Evolutionary conservation across 2,113 vertebrate species (phyloP), one percentile per base, ranked within the genome.

Genomic region (Sminthopsis crassicaudata): DNA sequence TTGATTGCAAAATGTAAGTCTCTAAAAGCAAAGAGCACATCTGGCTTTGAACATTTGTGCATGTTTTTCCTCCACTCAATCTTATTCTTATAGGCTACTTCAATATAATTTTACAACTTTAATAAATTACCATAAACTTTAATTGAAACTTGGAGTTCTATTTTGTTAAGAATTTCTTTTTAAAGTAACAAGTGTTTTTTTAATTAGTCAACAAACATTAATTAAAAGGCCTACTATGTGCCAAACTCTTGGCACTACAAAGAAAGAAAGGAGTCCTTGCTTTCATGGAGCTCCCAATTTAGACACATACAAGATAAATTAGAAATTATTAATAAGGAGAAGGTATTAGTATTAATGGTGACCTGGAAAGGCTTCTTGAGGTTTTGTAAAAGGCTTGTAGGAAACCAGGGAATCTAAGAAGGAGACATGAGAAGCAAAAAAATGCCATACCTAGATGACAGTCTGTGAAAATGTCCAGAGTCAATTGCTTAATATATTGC

Each of bases 41-140:
- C 67, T 84, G n/a, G 19, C 67, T 84, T 84, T n/a, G 36, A 84
- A 22, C 67, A 42, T 42, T 22, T 84, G 67, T 84, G 6, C 5
- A 84, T 22, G 16, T 42, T 42, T 84, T 42, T 84, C 36, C n/a
- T 84, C 36, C 6, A 84, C 16, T 84, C n/a, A n/a, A 42, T 84
- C 1, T 42, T 84, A 76, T 84, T 42, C 36, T 84, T 22, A 84
- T 8, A 84, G n/a, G 16, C 16, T 84, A 84, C 16, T 26, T 42
- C 67, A 84, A 42, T 19, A 51, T 22, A 22, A n/a, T 90, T 52
- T 93, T 96, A 94, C 88, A 50, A 92, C 57, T 93, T 94, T 96
- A 94, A 96, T 96, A 96, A 95, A 95, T 95, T 89, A 92, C 22
- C n/a, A 23, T 94, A 55, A 84, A 91, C 93, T 96, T 93, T 93